phyloP scores from a whole-genome alignment of 1,140 invertebrate genomes.

The Bombus terrestris region DNA sequence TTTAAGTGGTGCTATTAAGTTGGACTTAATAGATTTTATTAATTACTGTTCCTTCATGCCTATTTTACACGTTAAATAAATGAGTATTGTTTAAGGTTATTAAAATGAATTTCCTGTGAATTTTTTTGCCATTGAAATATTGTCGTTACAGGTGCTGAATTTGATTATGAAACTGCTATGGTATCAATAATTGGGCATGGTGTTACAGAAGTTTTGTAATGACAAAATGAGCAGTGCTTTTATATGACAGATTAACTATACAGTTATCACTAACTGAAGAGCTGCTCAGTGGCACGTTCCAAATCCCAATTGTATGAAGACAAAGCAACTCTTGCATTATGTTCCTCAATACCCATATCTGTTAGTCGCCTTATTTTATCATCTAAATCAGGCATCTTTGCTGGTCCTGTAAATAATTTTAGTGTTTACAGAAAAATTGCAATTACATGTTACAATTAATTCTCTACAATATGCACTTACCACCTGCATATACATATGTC shows the following conservation, averaged over 20 bases:
- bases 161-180: conserved; percentile 63
- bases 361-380: conserved; percentile 91
- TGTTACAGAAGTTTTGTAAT: conserved; percentile 62
- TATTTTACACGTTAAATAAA: conserved; percentile 76
- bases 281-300: conserved; percentile 92
- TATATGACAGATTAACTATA: conserved; percentile 63
- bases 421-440: conserved; percentile 1
- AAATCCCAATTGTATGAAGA: conserved; percentile 96
- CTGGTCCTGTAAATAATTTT: conserved; percentile 84
- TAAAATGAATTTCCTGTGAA: conserved; percentile 50
- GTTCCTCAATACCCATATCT: conserved; percentile 95
- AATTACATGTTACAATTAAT: background rate
- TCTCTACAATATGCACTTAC: conserved; percentile 76
- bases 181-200: conserved; percentile 58
- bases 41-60: conserved; percentile 63
- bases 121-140: conserved; percentile 59
- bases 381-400: conserved; percentile 89
- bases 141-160: conserved; percentile 63
- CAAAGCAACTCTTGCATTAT: conserved; percentile 91
- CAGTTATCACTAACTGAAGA: conserved; percentile 90
- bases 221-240: conserved; percentile 68
- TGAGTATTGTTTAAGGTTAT: conserved; percentile 57
- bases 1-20: conserved; percentile 59
- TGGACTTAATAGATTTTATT: conserved; percentile 64
- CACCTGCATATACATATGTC: conserved; percentile 97